A percentile compares a stretch with the other conserved stretches of the same genome.
Conservation (phyloP, 2,797 vertebrate genomes). For the Sciaenops ocellatus region DNA sequence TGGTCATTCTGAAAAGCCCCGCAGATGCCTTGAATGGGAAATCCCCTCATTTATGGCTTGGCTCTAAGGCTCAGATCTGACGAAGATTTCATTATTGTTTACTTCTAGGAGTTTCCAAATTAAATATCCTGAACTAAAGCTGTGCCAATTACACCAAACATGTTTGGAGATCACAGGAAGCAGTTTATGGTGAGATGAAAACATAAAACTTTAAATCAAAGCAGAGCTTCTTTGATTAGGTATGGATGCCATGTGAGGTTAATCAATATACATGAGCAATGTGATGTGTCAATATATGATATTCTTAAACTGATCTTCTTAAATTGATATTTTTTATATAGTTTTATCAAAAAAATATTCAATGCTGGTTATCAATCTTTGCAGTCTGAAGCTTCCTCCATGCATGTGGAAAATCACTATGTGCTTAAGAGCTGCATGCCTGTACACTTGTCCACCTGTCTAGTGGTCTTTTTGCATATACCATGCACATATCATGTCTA, state of each 20-base stretch:
- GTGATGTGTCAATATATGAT: no score
- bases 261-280: no score
- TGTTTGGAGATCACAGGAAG: slow-evolving; percentile 5
- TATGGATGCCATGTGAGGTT: neutral
- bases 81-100: slow-evolving; percentile 40
- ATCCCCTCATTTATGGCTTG: slow-evolving; percentile 45
- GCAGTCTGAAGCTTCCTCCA: no score
- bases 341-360: no score
- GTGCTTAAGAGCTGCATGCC: neutral
- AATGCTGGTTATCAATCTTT: no score
- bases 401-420: neutral
- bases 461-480: neutral
- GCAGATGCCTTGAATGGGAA: slow-evolving; percentile 56
- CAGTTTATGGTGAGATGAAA: neutral
- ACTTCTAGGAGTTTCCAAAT: slow-evolving; percentile 17
- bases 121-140: neutral
- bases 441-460: neutral
- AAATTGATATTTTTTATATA: no score
- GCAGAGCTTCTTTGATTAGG: neutral
- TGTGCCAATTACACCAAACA: neutral
- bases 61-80: slow-evolving; percentile 19
- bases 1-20: slow-evolving; percentile 25
- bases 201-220: neutral
- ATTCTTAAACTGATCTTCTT: no score
- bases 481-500: neutral